phyloP scores from a whole-genome alignment of 1,140 invertebrate species.

The Diorhabda carinulata region DNA sequence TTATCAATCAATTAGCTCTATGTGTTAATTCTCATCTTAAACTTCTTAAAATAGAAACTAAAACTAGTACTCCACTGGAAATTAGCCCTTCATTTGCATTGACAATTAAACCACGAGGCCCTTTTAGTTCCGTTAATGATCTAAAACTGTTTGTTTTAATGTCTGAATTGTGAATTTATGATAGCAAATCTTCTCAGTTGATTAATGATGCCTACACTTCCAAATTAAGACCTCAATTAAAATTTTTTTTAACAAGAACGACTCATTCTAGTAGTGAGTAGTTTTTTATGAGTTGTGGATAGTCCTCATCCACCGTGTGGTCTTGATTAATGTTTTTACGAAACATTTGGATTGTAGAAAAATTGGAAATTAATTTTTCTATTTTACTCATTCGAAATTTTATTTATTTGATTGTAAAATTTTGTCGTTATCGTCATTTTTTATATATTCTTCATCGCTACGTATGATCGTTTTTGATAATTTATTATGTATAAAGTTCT shows the following conservation, averaged over 20 bases:
- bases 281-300: background rate
- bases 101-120: background rate
- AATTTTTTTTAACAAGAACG: background rate
- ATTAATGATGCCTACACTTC: background rate
- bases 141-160: background rate
- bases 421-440: too few relatives aligned
- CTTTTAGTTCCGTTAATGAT: slow-evolving; percentile 2
- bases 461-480: too few relatives aligned
- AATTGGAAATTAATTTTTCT: too few relatives aligned
- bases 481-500: too few relatives aligned
- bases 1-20: too few relatives aligned
- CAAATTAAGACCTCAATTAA: slow-evolving; percentile 2
- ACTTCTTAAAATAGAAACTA: too few relatives aligned
- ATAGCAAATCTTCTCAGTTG: background rate
- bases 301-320: background rate
- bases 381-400: too few relatives aligned
- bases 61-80: background rate
- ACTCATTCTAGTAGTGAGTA: background rate
- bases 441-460: too few relatives aligned
- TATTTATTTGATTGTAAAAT: too few relatives aligned
- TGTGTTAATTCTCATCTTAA: too few relatives aligned
- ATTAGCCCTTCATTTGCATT: background rate
- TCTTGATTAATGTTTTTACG: background rate
- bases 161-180: background rate
- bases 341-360: too few relatives aligned